Evolutionary conservation across 2,888 invertebrate genomes (phyloP).

Genomic region (Trachelus tabidus): DNA sequence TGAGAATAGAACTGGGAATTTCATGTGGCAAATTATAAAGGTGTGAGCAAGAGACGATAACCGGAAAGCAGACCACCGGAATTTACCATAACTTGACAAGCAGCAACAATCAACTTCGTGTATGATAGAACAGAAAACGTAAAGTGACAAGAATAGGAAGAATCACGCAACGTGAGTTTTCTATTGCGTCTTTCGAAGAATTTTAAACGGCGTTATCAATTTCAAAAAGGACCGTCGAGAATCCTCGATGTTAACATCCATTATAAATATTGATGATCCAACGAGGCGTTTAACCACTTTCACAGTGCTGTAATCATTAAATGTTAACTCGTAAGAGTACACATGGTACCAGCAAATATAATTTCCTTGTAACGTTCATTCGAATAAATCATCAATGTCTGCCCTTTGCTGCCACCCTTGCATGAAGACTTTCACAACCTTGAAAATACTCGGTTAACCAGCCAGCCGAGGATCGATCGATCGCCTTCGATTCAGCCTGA

Average conservation of each 20-base stretch:
- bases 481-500: background rate
- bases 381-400: background rate
- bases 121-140: conserved; percentile 18
- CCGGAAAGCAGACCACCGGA: background rate
- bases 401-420: background rate
- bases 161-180: conserved; percentile 36
- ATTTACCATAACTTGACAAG: background rate
- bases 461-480: background rate
- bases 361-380: background rate
- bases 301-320: background rate
- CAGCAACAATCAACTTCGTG: background rate
- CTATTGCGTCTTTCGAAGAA: conserved; percentile 27
- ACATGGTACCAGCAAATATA: background rate
- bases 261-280: background rate
- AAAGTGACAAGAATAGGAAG: conserved; percentile 31
- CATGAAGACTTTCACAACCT: background rate
- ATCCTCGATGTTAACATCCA: background rate
- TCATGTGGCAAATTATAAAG: background rate
- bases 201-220: conserved; percentile 30
- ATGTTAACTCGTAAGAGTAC: background rate
- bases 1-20: background rate
- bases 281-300: background rate
- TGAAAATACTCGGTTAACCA: background rate
- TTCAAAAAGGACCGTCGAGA: conserved; percentile 1
- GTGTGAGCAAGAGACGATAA: background rate